Conservation (phyloP, 2,113 vertebrate genomes). For the Ctenomys sociabilis region DNA sequence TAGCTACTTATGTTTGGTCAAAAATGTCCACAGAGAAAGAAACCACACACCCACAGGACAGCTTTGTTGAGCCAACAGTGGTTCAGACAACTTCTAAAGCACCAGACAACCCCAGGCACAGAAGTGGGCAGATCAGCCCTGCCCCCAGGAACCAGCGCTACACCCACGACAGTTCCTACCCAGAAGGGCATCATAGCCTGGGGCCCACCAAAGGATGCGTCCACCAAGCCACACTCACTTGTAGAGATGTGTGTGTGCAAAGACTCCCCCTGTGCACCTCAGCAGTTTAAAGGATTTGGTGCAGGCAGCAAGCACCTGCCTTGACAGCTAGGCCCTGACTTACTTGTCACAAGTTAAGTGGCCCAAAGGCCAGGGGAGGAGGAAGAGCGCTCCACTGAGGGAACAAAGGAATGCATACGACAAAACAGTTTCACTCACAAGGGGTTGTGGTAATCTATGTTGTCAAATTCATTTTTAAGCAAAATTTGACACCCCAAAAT, state of each 20-base stretch:
- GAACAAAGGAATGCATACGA: constrained; percentile 5
- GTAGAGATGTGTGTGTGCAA: background rate
- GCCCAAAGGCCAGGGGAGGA: background rate
- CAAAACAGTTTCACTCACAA: background rate
- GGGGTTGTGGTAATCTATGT: background rate
- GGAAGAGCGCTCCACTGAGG: background rate
- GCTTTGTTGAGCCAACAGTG: background rate
- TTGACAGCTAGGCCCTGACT: background rate
- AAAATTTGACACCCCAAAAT: constrained; percentile 14
- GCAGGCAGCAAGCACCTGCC: background rate
- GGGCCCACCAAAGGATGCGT: background rate
- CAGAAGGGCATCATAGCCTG: background rate
- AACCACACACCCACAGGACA: background rate
- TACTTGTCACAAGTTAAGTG: background rate
- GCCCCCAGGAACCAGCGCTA: background rate
- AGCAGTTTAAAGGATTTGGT: background rate
- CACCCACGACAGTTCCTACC: too few species aligned
- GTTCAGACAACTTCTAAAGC: background rate
- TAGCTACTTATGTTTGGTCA: constrained; percentile 33
- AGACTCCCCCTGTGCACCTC: background rate
- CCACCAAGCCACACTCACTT: background rate
- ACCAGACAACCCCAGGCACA: background rate
- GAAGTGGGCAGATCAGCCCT: background rate
- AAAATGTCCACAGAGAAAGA: background rate
- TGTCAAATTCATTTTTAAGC: constrained; percentile 49